These are phyloP conservation scores for Heteromormyrus szaboi DNA, from an alignment of 2,797 vertebrate species.

Conservation along the genomic window DNA sequence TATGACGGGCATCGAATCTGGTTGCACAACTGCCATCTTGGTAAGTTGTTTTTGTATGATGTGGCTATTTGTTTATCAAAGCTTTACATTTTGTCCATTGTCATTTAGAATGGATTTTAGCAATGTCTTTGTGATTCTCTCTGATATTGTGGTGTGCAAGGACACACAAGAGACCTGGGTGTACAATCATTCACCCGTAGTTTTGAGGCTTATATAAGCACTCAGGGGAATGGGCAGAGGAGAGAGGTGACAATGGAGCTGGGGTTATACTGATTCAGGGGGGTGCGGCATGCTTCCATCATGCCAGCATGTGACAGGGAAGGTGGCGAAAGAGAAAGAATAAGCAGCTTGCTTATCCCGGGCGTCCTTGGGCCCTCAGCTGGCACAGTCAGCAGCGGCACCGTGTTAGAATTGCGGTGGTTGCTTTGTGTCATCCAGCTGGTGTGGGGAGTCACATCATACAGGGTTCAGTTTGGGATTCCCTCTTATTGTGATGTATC, in stretches of 20 bases:
- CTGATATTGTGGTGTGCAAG: background rate
- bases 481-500: background rate
- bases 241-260: background rate
- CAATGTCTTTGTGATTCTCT: background rate
- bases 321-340: background rate
- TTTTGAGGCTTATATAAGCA: background rate
- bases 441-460: background rate
- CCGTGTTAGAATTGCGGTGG: background rate
- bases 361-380: background rate
- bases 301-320: background rate
- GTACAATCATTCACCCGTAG: background rate
- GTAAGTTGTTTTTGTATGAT: constrained; percentile 50
- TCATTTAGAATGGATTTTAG: background rate
- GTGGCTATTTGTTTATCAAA: background rate
- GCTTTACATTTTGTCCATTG: background rate
- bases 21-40: constrained; percentile 91
- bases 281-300: background rate
- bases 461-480: background rate
- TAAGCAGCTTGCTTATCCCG: background rate
- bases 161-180: background rate
- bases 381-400: background rate
- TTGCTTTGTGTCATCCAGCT: background rate
- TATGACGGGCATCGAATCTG: constrained; percentile 95
- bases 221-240: background rate
- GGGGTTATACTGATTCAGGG: background rate